Conservation (phyloP, 2,797 vertebrate species). For the Karalla daura region DNA sequence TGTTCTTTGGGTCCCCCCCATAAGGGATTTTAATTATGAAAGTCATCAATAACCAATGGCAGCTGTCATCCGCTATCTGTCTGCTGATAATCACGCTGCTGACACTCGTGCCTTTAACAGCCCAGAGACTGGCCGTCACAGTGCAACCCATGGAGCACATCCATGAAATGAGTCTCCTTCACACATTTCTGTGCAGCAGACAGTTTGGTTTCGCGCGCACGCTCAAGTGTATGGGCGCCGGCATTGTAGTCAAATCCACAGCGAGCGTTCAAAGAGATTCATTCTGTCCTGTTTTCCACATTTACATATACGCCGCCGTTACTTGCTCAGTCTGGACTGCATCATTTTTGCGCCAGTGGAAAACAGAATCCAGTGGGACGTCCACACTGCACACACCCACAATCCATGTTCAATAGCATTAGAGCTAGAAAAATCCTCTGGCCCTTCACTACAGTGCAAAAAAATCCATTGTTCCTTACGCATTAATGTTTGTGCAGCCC, state of each 20-base stretch:
- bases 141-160: conserved; percentile 9
- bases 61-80: conserved; percentile 84
- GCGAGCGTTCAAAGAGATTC: conserved; percentile 49
- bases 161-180: conserved; percentile 38
- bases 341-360: conserved; percentile 26
- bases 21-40: conserved; percentile 86
- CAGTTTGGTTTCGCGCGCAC: conserved; percentile 7
- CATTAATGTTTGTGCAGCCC: conserved; percentile 15
- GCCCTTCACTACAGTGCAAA: conserved; percentile 6
- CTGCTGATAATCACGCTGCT: conserved; percentile 75
- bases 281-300: conserved; percentile 29
- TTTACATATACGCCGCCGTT: conserved; percentile 68
- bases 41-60: conserved; percentile 86
- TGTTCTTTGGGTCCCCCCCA: conserved; percentile 74
- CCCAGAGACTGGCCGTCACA: conserved; percentile 41
- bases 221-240: conserved; percentile 4
- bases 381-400: conserved; percentile 18
- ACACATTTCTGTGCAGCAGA: conserved; percentile 35
- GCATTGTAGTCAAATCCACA: conserved; percentile 16
- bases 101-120: conserved; percentile 62
- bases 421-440: conserved; percentile 33
- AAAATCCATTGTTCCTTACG: conserved; percentile 54
- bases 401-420: conserved; percentile 45
- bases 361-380: conserved; percentile 28
- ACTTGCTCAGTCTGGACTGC: conserved; percentile 21